Conservation (phyloP, 2,888 invertebrate species). For the Agriopis leucophaearia region DNA sequence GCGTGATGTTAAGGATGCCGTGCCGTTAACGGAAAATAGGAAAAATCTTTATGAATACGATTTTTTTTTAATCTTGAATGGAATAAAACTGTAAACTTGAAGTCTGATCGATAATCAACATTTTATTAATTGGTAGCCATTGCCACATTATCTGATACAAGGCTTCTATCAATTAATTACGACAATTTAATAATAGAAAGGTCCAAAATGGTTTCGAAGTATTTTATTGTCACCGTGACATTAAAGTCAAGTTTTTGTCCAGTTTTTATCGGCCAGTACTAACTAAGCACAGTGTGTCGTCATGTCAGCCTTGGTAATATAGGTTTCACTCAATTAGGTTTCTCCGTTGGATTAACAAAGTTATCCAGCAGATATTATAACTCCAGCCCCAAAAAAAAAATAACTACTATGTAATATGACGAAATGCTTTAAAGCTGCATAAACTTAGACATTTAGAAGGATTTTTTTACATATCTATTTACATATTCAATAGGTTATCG, state of each 20-base stretch:
- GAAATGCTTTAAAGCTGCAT: not conserved
- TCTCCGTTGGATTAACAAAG: slow-evolving; percentile 7
- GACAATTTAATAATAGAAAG: not conserved
- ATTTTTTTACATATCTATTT: too few species aligned
- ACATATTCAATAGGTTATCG: too few species aligned
- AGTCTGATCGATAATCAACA: too few species aligned
- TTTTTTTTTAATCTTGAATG: too few species aligned
- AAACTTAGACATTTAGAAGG: too few species aligned
- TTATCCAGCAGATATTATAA: not conserved
- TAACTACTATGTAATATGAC: not conserved
- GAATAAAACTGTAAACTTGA: too few species aligned
- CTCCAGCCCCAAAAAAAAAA: not conserved
- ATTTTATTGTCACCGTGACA: slow-evolving; percentile 12
- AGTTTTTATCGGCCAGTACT: slow-evolving; percentile 8
- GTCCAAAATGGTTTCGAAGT: slow-evolving; percentile 10
- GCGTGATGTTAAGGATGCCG: too few species aligned
- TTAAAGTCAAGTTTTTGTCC: slow-evolving; percentile 15
- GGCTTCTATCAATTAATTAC: not conserved
- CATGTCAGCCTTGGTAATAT: slow-evolving; percentile 26
- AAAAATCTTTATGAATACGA: too few species aligned
- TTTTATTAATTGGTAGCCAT: too few species aligned
- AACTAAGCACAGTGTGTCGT: slow-evolving; percentile 15
- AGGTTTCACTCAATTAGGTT: slow-evolving; percentile 28
- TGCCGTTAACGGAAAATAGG: too few species aligned
- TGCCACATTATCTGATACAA: not conserved